phyloP scores from a whole-genome alignment of 2,113 vertebrate genomes.

The Antechinus stuartii region DNA sequence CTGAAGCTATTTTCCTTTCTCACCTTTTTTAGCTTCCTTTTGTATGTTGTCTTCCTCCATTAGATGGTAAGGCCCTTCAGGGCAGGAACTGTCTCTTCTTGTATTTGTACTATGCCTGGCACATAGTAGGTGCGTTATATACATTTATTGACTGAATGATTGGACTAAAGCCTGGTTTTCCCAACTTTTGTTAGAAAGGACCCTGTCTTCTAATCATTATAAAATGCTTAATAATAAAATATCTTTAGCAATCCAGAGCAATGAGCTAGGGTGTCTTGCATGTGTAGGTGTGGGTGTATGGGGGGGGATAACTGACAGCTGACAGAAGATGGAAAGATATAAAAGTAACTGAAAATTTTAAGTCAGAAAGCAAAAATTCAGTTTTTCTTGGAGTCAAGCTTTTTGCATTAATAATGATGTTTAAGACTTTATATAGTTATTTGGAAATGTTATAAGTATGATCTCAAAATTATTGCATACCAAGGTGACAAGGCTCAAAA shows the following conservation, averaged over 20 bases:
- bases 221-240: not conserved
- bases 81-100: not conserved
- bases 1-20: not conserved
- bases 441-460: not conserved
- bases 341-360: not conserved
- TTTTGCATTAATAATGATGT: not conserved
- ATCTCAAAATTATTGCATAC: constrained; percentile 22
- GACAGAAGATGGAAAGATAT: not conserved
- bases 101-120: not conserved
- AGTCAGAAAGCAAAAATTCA: not conserved
- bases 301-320: not conserved
- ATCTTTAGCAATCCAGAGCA: not conserved
- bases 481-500: not conserved
- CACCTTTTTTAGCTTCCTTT: not conserved
- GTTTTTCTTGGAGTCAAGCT: not conserved
- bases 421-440: not conserved
- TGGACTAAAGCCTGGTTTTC: not conserved
- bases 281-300: not conserved
- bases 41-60: not conserved
- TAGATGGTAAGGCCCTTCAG: not conserved
- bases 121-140: not conserved
- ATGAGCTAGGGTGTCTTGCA: not conserved
- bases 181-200: not conserved
- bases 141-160: not conserved
- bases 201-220: not conserved